phyloP scores from a whole-genome alignment of 2,888 invertebrate genomes.

The Apotomis turbidana region DNA sequence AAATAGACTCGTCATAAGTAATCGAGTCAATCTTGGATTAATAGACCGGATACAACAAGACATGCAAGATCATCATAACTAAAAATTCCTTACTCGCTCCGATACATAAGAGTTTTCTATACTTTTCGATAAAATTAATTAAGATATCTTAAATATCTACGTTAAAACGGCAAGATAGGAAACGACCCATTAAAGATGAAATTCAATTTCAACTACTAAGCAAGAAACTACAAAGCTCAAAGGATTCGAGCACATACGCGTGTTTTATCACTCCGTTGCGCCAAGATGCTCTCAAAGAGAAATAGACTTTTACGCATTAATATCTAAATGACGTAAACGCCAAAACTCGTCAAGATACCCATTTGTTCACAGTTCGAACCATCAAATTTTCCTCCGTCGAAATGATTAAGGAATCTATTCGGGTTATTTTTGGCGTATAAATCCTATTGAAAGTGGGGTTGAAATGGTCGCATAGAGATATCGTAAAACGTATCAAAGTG shows the following conservation, averaged over 20 bases:
- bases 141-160: no score
- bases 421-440: not conserved
- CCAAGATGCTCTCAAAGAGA: slow-evolving; percentile 28
- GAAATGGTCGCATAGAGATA: slow-evolving; percentile 16
- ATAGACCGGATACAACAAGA: no score
- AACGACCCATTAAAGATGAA: slow-evolving; percentile 1
- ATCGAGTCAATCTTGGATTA: no score
- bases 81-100: no score
- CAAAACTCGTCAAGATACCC: not conserved
- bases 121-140: no score
- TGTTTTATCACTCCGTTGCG: slow-evolving; percentile 31
- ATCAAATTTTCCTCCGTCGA: not conserved
- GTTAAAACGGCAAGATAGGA: not conserved
- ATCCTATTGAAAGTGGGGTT: not conserved
- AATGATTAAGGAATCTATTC: not conserved
- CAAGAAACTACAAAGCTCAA: slow-evolving; percentile 23
- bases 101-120: no score
- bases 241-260: slow-evolving; percentile 18
- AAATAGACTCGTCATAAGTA: no score
- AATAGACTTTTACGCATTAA: slow-evolving; percentile 2
- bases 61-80: no score
- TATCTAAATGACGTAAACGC: not conserved
- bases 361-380: not conserved
- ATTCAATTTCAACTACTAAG: slow-evolving; percentile 21
- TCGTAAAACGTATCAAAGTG: slow-evolving; percentile 24